A percentile compares a stretch with the other conserved stretches of the same genome.
These are phyloP conservation scores for Globia sparganii DNA, from an alignment of 2,888 invertebrate genomes.

Conservation along the genomic window DNA sequence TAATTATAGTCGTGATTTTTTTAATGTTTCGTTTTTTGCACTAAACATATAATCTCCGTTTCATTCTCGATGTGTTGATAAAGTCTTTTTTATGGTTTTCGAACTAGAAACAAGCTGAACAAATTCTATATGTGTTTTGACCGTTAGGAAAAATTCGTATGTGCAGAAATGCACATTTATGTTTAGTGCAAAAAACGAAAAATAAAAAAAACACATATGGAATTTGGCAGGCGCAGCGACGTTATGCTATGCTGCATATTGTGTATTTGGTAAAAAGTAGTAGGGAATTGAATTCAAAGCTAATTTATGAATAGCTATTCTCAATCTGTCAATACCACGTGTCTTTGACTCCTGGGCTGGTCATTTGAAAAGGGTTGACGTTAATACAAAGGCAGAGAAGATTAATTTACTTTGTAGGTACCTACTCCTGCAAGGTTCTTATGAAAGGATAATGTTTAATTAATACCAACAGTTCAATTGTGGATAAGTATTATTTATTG, in stretches of 20 bases:
- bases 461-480: not conserved
- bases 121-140: too few species aligned
- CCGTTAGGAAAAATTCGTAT: too few species aligned
- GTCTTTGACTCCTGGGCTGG: conserved; percentile 30
- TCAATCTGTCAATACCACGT: conserved; percentile 59
- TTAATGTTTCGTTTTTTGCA: too few species aligned
- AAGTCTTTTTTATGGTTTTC: too few species aligned
- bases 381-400: conserved; percentile 50
- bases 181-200: too few species aligned
- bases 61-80: too few species aligned
- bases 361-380: conserved; percentile 64
- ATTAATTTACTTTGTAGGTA: conserved; percentile 63
- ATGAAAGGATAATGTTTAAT: conserved; percentile 45
- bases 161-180: too few species aligned
- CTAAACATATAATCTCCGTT: too few species aligned
- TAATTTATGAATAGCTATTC: conserved; percentile 50
- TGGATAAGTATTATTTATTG: not conserved
- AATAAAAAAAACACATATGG: too few species aligned
- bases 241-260: not conserved
- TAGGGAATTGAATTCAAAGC: conserved; percentile 8
- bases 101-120: too few species aligned
- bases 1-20: too few species aligned
- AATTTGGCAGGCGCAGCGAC: too few species aligned
- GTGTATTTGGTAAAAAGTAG: not conserved
- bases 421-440: conserved; percentile 29